Evolutionary conservation across 2,888 invertebrate species (phyloP).

Genomic region (Clusia tigrina): DNA sequence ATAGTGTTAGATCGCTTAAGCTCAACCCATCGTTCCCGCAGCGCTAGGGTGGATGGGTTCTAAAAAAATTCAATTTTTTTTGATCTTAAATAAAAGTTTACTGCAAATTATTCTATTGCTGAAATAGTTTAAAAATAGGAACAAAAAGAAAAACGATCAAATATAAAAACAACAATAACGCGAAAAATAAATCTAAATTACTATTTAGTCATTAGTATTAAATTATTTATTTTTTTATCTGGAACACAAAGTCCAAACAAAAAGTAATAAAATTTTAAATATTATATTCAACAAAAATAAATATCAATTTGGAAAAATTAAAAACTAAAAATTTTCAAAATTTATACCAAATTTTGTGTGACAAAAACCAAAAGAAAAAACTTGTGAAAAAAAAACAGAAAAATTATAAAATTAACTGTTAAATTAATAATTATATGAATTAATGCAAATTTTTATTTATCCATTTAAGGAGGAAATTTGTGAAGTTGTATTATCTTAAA

Average conservation of each 20-base stretch:
- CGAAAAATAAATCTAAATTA: too few species aligned
- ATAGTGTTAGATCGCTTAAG: conserved; percentile 57
- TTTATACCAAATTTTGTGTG: conserved; percentile 16
- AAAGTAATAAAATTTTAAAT: conserved; percentile 7
- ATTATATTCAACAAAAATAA: background rate
- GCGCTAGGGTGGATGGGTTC: conserved; percentile 47
- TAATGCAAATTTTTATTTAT: conserved; percentile 19
- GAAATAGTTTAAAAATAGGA: background rate
- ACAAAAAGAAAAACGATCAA: background rate
- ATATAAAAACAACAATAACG: background rate
- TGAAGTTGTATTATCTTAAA: conserved; percentile 25
- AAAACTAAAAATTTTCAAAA: background rate
- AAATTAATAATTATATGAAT: conserved; percentile 7
- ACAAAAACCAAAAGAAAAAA: conserved; percentile 11
- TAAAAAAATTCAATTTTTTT: conserved; percentile 29
- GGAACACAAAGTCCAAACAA: background rate
- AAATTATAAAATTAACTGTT: conserved; percentile 35
- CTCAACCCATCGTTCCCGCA: conserved; percentile 43
- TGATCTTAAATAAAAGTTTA: background rate
- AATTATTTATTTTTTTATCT: background rate
- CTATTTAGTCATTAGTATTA: background rate
- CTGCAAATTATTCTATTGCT: too few species aligned
- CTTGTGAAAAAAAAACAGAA: background rate
- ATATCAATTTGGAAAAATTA: background rate
- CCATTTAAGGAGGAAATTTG: conserved; percentile 39